Percentiles rank a stretch among this genome's conserved stretches.
phyloP scores from a whole-genome alignment of 2,797 vertebrate genomes.

The Onychomys torridus region DNA sequence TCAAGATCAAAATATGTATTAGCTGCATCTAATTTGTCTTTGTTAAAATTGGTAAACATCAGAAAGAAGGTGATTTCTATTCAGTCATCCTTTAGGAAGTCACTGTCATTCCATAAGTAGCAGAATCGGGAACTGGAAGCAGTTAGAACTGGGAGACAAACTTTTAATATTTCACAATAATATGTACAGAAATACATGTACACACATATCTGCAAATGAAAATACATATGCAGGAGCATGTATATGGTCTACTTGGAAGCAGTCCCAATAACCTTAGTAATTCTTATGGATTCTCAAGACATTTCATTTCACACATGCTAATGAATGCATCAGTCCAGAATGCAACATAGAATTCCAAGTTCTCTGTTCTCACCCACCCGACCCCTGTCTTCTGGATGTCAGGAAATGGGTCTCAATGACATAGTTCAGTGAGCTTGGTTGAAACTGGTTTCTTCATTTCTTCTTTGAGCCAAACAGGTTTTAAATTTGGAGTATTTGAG shows the following conservation, averaged over 20 bases:
- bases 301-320: background rate
- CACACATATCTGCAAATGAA: background rate
- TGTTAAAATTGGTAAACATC: conserved; percentile 21
- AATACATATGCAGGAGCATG: background rate
- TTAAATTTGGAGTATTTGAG: background rate
- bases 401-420: background rate
- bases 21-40: conserved; percentile 7
- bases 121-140: background rate
- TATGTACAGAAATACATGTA: background rate
- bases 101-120: background rate
- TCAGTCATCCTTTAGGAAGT: background rate
- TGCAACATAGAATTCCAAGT: background rate
- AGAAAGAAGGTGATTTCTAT: conserved; percentile 44
- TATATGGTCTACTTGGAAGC: background rate
- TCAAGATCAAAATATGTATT: conserved; percentile 49
- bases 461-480: background rate
- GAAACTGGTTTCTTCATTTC: conserved; percentile 39
- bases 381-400: too few species aligned
- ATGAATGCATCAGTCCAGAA: background rate
- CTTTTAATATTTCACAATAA: background rate
- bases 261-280: background rate
- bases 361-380: fast-evolving
- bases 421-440: conserved; percentile 14
- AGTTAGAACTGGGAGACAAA: background rate
- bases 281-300: background rate